A percentile compares a stretch with the other conserved stretches of the same genome.
phyloP scores from a whole-genome alignment of 2,888 invertebrate species.

The Spodoptera picta region DNA sequence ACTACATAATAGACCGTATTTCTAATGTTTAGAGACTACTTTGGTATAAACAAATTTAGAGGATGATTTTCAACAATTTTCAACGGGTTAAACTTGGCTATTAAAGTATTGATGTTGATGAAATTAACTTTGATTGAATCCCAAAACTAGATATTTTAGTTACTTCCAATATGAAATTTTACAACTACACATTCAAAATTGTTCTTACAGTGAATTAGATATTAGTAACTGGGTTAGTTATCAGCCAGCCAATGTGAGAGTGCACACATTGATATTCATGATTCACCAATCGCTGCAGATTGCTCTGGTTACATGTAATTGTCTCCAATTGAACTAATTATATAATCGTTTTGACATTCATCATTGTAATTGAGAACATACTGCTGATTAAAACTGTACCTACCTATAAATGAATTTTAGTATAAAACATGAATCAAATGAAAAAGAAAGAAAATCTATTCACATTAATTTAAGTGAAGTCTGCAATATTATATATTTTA shows the following conservation, averaged over 20 bases:
- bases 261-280: constrained; percentile 63
- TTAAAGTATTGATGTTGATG: too few species aligned
- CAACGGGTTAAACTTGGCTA: too few species aligned
- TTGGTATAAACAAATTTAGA: too few species aligned
- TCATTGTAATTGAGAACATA: constrained; percentile 37
- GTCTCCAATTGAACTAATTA: constrained; percentile 78
- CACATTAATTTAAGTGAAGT: too few species aligned
- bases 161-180: too few species aligned
- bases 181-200: neutral
- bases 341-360: constrained; percentile 68
- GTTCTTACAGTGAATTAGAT: constrained; percentile 3
- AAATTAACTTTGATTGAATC: too few species aligned
- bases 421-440: neutral
- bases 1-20: too few species aligned
- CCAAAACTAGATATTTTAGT: too few species aligned
- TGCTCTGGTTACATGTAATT: constrained; percentile 74
- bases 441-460: too few species aligned
- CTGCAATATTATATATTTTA: too few species aligned
- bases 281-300: constrained; percentile 79
- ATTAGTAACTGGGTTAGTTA: constrained; percentile 52
- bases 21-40: too few species aligned
- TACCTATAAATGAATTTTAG: constrained; percentile 13
- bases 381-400: constrained; percentile 16
- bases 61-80: too few species aligned
- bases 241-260: constrained; percentile 51